Evolutionary conservation across 1,140 invertebrate genomes (phyloP).

Genomic region (Mamestra configurata): DNA sequence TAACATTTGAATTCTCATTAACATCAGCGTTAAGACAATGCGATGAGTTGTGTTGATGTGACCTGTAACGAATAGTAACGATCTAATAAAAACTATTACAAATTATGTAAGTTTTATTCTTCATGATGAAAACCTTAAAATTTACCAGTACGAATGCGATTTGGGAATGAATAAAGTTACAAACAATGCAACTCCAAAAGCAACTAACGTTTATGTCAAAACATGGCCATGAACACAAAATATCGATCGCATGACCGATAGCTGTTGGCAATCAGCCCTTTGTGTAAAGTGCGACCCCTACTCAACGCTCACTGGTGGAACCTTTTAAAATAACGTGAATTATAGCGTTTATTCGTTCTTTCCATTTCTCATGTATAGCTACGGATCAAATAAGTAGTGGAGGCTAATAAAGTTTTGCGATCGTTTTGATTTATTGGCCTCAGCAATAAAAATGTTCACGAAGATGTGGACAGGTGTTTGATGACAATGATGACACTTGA

Average conservation of each 20-base stretch:
- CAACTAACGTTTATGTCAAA: neutral
- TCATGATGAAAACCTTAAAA: too few relatives aligned
- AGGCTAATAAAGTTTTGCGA: constrained; percentile 9
- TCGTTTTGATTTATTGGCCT: constrained; percentile 10
- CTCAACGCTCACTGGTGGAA: neutral
- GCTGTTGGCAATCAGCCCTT: constrained; percentile 39
- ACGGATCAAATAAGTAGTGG: neutral
- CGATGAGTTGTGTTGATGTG: neutral
- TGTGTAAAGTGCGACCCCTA: constrained; percentile 25
- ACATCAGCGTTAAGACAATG: neutral
- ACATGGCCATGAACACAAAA: constrained; percentile 28
- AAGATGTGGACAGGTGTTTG: constrained; percentile 3
- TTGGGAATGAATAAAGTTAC: neutral
- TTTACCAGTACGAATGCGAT: neutral
- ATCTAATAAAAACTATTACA: too few relatives aligned
- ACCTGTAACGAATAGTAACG: too few relatives aligned
- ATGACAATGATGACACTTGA: constrained; percentile 5
- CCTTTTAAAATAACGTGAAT: neutral
- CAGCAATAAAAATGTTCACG: constrained; percentile 12
- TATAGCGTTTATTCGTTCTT: neutral
- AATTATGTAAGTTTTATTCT: too few relatives aligned
- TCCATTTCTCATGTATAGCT: neutral
- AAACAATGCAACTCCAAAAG: neutral
- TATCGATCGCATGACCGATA: constrained; percentile 41
- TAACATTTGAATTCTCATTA: neutral